Conservation (phyloP, 2,113 vertebrate species). For the Pungitius pungitius region DNA sequence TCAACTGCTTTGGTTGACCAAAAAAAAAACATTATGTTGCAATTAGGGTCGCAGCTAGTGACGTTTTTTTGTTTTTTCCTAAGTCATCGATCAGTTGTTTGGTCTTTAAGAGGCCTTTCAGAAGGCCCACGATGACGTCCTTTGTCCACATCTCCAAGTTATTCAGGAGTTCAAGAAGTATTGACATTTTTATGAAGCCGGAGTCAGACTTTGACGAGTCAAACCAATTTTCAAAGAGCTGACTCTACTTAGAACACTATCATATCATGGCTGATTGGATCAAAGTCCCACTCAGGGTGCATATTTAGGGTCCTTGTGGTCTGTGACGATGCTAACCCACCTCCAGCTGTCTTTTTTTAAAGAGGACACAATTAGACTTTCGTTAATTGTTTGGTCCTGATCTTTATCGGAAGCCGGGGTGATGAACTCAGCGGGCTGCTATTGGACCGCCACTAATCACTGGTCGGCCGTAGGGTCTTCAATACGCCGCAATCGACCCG, state of each 20-base stretch:
- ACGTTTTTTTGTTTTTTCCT: background rate
- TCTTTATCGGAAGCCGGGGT: conserved; percentile 65
- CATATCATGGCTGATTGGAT: background rate
- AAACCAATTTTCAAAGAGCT: background rate
- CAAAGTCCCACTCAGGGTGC: background rate
- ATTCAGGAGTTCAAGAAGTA: background rate
- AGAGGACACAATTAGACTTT: conserved; percentile 6
- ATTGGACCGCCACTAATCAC: conserved; percentile 65
- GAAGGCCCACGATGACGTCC: background rate
- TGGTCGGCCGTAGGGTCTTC: conserved; percentile 58
- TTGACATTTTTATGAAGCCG: too few relatives aligned
- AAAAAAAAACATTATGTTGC: background rate
- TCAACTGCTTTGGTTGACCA: conserved; percentile 10
- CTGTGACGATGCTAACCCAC: conserved; percentile 11
- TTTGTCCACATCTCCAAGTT: background rate
- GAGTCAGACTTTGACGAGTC: too few relatives aligned
- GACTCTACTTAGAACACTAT: background rate
- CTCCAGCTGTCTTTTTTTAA: conserved; percentile 8
- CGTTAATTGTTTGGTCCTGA: conserved; percentile 10
- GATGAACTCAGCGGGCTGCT: conserved; percentile 73
- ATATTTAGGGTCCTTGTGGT: background rate
- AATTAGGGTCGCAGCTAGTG: background rate
- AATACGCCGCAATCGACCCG: conserved; percentile 67
- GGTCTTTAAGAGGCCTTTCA: background rate
- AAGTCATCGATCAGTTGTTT: background rate